phyloP scores from a whole-genome alignment of 2,888 invertebrate genomes.

The Bursaphelenchus okinawaensis region DNA sequence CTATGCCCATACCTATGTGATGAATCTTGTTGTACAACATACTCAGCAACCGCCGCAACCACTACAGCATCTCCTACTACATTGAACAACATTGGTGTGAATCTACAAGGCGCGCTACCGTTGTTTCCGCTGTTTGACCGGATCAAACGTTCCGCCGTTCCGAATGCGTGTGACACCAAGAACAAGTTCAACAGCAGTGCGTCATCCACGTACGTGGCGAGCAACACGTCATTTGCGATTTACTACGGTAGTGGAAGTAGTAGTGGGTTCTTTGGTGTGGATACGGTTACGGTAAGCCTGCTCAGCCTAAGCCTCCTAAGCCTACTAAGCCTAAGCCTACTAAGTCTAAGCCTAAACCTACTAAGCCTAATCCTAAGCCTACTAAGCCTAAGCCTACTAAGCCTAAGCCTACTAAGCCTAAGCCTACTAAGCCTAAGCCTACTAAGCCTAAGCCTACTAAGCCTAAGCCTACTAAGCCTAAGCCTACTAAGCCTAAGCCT shows the following conservation, averaged over 20 bases:
- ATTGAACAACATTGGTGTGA: background rate
- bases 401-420: no score
- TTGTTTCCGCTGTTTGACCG: background rate
- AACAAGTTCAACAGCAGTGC: conserved; percentile 14
- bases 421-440: no score
- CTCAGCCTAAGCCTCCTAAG: no score
- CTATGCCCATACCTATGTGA: conserved; percentile 10
- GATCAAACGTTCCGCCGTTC: background rate
- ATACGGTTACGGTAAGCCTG: conserved; percentile 42
- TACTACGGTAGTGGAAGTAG: conserved; percentile 48
- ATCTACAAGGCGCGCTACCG: background rate
- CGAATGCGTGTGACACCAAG: conserved; percentile 13
- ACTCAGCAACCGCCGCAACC: background rate
- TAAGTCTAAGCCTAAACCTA: no score
- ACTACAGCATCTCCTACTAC: background rate
- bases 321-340: no score
- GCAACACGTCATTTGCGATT: conserved; percentile 38
- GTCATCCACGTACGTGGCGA: conserved; percentile 27
- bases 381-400: no score
- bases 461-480: no score
- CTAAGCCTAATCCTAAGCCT: no score
- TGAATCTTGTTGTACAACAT: conserved; percentile 12
- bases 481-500: no score
- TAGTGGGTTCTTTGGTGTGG: conserved; percentile 36
- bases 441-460: no score